Evolutionary conservation across 2,888 invertebrate species (phyloP), one percentile per base, ranked within the genome.

Genomic region (Acleris sparsana): DNA sequence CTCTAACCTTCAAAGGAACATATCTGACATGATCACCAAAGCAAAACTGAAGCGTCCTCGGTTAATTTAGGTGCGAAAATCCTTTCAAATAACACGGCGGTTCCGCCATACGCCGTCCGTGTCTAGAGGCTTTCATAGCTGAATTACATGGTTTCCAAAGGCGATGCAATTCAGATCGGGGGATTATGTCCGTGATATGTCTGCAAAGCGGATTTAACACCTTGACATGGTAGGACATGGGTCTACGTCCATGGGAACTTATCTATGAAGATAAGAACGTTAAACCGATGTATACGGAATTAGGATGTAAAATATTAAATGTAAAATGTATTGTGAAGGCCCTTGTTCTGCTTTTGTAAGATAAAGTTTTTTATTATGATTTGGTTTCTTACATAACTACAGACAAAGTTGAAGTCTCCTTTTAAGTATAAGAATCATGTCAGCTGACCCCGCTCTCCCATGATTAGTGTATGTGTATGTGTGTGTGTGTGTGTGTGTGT

Each of bases 141-240:
- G 53, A 39, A 53, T 53, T 39, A 53, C 53, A 53, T 53, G 53
- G 53, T 53, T 53, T 33, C 53, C 17, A 17, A 33, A 53, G 53
- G 53, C 53, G 13, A 29, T 33, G 53, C 53, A 33, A 53, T 53
- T 17, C 53, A 53, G 46, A 17, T 17, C 53, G 53, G 17, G 17
- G 52, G 53, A 53, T 53, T 53, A 33, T 17, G 53, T 17, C n/a
- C 53, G 17, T 53, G 53, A 39, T 29, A 29, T 53, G 53, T 53
- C 53, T 39, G 39, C 33, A 33, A 33, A 46, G 18, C 39, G 33
- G 53, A 53, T 39, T 53, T 53, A 18, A 13, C 33, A 13, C 18
- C 25, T 11, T 18, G 18, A n/a, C 52, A n/a, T 53, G 53, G 5
- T 33, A 16, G 53, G 39, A 39, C 18, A 53, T 39, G 18, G 17